Percentiles rank a stretch among this genome's conserved stretches.
Evolutionary conservation across 2,888 invertebrate species (phyloP).

Genomic region (Rotaria sp.): DNA sequence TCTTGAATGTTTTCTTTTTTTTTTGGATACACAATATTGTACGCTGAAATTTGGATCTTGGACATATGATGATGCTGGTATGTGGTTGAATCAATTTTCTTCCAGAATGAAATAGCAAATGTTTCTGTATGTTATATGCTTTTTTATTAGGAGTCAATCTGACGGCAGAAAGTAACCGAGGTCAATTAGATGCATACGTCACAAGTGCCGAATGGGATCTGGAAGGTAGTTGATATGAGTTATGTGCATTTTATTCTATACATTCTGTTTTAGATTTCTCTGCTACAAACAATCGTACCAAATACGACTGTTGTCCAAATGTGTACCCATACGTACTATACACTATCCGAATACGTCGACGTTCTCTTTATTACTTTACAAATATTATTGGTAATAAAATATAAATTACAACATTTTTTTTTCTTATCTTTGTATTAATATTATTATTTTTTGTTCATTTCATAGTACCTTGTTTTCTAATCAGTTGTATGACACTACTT

Average conservation of each 20-base stretch:
- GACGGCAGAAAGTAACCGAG: constrained; percentile 23
- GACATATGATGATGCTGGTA: background rate
- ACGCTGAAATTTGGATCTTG: constrained; percentile 37
- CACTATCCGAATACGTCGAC: constrained; percentile 31
- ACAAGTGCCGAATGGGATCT: constrained; percentile 39
- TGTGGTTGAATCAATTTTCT: background rate
- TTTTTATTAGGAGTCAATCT: constrained; percentile 20
- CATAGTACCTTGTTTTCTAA: constrained; percentile 34
- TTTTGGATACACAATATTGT: constrained; percentile 35
- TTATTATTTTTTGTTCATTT: background rate
- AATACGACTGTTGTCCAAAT: constrained; percentile 38
- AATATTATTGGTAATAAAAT: background rate
- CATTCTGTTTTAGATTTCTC: background rate
- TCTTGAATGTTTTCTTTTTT: background rate
- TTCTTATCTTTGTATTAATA: background rate
- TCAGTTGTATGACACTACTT: constrained; percentile 38
- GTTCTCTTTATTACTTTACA: constrained; percentile 36
- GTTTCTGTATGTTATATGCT: background rate
- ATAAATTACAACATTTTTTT: background rate
- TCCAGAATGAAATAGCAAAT: background rate
- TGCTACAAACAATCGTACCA: background rate
- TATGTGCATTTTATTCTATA: background rate
- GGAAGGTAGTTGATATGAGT: background rate
- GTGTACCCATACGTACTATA: constrained; percentile 37
- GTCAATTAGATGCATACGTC: constrained; percentile 36